These are phyloP conservation scores for Meloe dianella DNA, from an alignment of 2,888 invertebrate genomes.

Conservation along the genomic window DNA sequence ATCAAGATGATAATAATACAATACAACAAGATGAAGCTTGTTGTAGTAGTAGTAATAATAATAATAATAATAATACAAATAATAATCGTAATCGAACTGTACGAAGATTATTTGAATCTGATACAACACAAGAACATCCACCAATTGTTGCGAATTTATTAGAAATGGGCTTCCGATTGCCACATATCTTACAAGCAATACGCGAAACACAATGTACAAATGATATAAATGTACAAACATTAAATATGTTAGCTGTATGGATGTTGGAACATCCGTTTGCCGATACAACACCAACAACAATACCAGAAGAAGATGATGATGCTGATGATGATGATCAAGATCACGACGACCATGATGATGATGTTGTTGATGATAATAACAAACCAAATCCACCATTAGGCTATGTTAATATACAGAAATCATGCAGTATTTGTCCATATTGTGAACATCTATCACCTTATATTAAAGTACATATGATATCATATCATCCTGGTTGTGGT, in stretches of 20 bases:
- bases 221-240: constrained; percentile 59
- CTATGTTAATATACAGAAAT: constrained; percentile 32
- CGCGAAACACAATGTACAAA: constrained; percentile 55
- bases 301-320: not conserved
- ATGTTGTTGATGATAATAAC: not conserved
- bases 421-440: constrained; percentile 50
- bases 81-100: not conserved
- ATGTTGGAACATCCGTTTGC: constrained; percentile 67
- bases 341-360: not conserved
- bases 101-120: not conserved
- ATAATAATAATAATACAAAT: not conserved
- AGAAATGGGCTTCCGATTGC: constrained; percentile 68
- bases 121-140: constrained; percentile 40
- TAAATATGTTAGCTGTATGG: constrained; percentile 68
- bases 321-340: not conserved
- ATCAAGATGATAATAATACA: not conserved
- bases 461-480: constrained; percentile 60
- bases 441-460: constrained; percentile 59
- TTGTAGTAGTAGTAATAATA: not conserved
- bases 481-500: constrained; percentile 65
- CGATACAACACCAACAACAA: not conserved
- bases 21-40: not conserved
- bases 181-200: constrained; percentile 64
- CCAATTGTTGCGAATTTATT: constrained; percentile 64
- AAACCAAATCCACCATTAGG: not conserved